A percentile compares a stretch with the other conserved stretches of the same genome.
Conservation (phyloP, 2,888 invertebrate species). For the Apamea anceps region DNA sequence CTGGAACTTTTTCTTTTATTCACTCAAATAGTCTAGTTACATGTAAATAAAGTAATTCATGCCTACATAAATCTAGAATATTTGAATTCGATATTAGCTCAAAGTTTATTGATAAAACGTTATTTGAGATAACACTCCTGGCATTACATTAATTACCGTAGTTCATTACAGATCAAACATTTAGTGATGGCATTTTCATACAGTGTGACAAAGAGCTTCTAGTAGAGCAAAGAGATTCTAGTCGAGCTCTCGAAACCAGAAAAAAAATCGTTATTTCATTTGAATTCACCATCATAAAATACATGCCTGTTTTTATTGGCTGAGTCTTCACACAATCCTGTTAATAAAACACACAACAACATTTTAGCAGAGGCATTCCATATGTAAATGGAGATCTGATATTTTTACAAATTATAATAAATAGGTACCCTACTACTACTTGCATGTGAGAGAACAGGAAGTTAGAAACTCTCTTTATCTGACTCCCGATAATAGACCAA, state of each 20-base stretch:
- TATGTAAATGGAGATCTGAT: conserved; percentile 9
- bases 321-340: conserved; percentile 26
- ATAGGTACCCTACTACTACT: background rate
- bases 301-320: background rate
- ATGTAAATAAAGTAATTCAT: conserved; percentile 19
- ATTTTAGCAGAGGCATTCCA: conserved; percentile 13
- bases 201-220: background rate
- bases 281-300: background rate
- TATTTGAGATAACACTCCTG: conserved; percentile 7
- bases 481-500: background rate
- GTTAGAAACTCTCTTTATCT: background rate
- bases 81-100: conserved; percentile 11
- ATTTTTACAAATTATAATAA: conserved; percentile 7
- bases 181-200: background rate
- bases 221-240: background rate
- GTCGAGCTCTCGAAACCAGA: background rate
- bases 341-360: conserved; percentile 36
- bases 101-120: conserved; percentile 10
- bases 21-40: background rate
- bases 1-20: background rate
- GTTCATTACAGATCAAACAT: conserved; percentile 11
- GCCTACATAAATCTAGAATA: conserved; percentile 5
- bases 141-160: background rate
- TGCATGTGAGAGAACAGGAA: background rate
- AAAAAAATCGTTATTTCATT: too few species aligned